Base-by-base conservation (phyloP, 2,888 invertebrate species). In the Oligia strigilis region DNA sequence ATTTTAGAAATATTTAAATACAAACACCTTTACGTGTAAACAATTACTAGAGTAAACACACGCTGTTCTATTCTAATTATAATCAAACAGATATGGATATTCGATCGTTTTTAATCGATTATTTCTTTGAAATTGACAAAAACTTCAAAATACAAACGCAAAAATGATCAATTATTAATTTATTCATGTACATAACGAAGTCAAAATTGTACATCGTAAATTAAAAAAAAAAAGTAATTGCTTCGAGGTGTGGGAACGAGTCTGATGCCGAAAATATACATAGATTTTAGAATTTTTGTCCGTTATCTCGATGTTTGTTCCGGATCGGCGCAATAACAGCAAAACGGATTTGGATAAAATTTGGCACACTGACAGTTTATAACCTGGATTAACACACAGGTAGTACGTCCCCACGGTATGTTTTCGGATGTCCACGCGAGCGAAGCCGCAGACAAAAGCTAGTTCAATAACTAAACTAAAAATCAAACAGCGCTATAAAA, bases 1-100 rank as follows among this genome's bases (percentile, higher is more conserved):
- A 72, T 83, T 85, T 69, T 69, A 70, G 58, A 72, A 70, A 72
- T 81, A 81, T 80, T 66, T 65, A 71, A 65, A 78, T 69, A 6
- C 1, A 46, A 58, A 40, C 79, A 52, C 17, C 4, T 46, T 81
- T 58, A 65, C 40, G 23, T 72, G 72, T 52, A 17, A 55, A 19
- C n/a, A 0, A 46, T n/a, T 4, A 43, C 29, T 13, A 13, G 14
- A 66, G 8, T 11, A 11, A 82, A 77, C 23, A 29, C 46, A 83
- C 55, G 46, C 77, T 82, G 46, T 80, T 75, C 23, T 14, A 14
- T 79, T 74, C 11, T 66, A 67, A 80, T 62, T 49, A 40, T 23
- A 46, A 69, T 9, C 4, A 14, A 36, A 82, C 5, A 29, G n/a
- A n/a, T n/a, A 60, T 60, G n/a, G 11, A n/a, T 64, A 40, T 14